Evolutionary conservation across 2,888 invertebrate genomes (phyloP).

Genomic region (Caenorhabditis wallacei): DNA sequence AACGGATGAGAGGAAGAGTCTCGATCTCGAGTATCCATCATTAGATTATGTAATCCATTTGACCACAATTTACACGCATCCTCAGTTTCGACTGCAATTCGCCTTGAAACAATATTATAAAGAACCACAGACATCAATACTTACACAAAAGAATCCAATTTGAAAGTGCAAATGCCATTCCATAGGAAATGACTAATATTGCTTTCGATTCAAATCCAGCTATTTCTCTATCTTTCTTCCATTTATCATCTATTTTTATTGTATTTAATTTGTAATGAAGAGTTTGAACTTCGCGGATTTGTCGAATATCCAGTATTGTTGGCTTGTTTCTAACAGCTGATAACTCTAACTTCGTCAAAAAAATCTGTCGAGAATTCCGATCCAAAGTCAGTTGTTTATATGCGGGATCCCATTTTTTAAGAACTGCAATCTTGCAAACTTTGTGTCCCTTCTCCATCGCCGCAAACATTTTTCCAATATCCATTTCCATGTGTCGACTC

Average conservation of each 20-base stretch:
- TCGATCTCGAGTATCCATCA: constrained; percentile 73
- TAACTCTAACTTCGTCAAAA: constrained; percentile 71
- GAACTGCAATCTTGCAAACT: constrained; percentile 78
- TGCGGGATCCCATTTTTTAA: constrained; percentile 81
- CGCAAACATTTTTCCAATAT: constrained; percentile 74
- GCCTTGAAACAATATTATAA: constrained; percentile 1
- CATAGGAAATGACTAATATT: constrained; percentile 80
- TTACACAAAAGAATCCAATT: constrained; percentile 77
- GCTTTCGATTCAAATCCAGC: constrained; percentile 74
- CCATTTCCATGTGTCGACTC: constrained; percentile 71
- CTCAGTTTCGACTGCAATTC: constrained; percentile 76
- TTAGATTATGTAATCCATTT: constrained; percentile 78
- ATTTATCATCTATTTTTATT: constrained; percentile 81
- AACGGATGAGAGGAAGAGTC: constrained; percentile 75
- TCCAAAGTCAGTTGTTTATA: constrained; percentile 77
- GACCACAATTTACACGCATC: constrained; percentile 80
- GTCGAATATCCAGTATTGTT: constrained; percentile 76
- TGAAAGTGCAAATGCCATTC: constrained; percentile 77
- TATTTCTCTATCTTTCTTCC: constrained; percentile 80
- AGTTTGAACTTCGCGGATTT: constrained; percentile 80
- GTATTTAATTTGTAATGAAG: constrained; percentile 77
- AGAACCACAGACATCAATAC: background rate
- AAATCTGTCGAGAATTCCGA: constrained; percentile 78
- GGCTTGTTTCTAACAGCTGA: constrained; percentile 72
- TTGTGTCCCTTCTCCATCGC: constrained; percentile 80